Evolutionary conservation across 1,140 invertebrate species (phyloP), one percentile per base, ranked within the genome.

Genomic region (Procambarus clarkii): DNA sequence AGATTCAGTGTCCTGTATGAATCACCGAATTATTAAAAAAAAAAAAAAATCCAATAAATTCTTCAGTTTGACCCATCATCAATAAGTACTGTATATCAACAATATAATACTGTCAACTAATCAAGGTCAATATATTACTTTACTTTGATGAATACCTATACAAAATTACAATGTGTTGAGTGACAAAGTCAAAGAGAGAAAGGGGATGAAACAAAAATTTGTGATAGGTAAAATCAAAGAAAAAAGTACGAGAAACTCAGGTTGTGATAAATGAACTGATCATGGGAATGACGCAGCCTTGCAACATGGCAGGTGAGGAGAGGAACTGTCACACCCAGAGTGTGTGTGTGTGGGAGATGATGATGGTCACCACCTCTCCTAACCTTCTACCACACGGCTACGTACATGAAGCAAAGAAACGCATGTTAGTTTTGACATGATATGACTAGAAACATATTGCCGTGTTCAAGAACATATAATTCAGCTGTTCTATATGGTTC

Each of bases 401-500:
- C 8, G 34, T 34, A 74, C 34, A 34, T 74, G n/a, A 74, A 74
- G 24, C 69, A 74, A 21, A 34, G 8, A 74, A 54, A 54, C 13
- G 50, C n/a, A 24, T 74, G 8, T 34, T 74, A 21, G 15, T 74
- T 74, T 74, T 34, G 24, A 74, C 69, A 74, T 21, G 34, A 74
- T 69, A 69, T 74, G 69, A 74, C 69, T 74, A 74, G 69, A 74
- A 74, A 74, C 7, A 74, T 74, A 74, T 74, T 74, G 69, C 69
- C 69, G 34, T 74, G 69, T 21, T 34, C 7, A 74, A 34, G 24
- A 74, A 74, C n/a, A 64, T 11, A 64, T 64, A 64, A 18, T 18
- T 64, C 4, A 64, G 13, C 69, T 34, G 4, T 74, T 34, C n/a
- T 74, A 34, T 34, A 24, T 74, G n/a, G n/a, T 74, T 74, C 69